Conservation (phyloP, 2,888 invertebrate genomes). For the Cephus pygmeus region DNA sequence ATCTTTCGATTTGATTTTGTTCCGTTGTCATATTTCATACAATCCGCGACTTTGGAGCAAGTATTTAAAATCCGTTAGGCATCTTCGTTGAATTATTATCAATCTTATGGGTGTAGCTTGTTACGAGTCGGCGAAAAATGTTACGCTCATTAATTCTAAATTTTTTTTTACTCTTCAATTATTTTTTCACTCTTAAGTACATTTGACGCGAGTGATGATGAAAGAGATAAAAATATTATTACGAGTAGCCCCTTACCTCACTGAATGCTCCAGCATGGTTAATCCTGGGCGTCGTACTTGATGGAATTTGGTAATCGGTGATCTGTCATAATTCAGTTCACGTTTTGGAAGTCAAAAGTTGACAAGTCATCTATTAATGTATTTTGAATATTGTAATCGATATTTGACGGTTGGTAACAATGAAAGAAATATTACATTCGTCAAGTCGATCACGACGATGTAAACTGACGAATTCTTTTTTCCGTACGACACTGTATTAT, state of each 20-base stretch:
- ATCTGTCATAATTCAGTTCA: background rate
- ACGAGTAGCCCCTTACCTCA: background rate
- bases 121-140: background rate
- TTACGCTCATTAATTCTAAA: background rate
- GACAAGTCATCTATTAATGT: background rate
- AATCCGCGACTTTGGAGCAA: background rate
- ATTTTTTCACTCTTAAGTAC: background rate
- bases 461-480: background rate
- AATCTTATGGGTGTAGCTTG: background rate
- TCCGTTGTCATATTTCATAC: background rate
- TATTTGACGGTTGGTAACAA: background rate
- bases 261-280: background rate
- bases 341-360: background rate
- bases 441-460: background rate
- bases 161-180: background rate
- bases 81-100: background rate
- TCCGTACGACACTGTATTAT: background rate
- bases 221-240: background rate
- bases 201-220: background rate
- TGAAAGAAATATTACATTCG: background rate
- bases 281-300: background rate
- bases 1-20: background rate
- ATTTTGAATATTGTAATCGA: background rate
- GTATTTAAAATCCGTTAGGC: background rate
- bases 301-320: background rate